A percentile compares a stretch with the other conserved stretches of the same genome.
These are phyloP conservation scores for Acrossocheilus fasciatus DNA, from an alignment of 2,797 vertebrate genomes.

Conservation along the genomic window DNA sequence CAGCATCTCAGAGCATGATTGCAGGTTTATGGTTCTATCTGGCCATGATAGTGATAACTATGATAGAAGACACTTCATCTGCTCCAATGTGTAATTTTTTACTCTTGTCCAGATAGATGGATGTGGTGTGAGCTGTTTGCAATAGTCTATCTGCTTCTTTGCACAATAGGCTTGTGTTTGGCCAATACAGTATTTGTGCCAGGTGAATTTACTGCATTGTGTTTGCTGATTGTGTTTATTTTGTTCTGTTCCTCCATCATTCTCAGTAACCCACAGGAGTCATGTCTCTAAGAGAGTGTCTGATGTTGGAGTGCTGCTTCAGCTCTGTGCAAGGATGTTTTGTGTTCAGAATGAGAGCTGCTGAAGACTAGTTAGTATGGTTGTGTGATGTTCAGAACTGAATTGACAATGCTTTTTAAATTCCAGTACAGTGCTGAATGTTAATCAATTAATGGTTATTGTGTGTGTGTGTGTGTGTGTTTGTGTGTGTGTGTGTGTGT, in stretches of 20 bases:
- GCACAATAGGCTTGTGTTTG: constrained; percentile 26
- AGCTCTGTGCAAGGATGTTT: constrained; percentile 3
- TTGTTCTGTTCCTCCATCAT: background rate
- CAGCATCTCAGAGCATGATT: constrained; percentile 33
- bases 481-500: too few species aligned
- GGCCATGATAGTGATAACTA: constrained; percentile 27
- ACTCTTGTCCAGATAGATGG: constrained; percentile 34
- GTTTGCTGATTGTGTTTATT: constrained; percentile 17
- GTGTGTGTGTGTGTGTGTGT: too few species aligned
- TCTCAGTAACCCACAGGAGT: constrained; percentile 9
- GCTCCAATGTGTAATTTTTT: constrained; percentile 19
- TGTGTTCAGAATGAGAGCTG: background rate
- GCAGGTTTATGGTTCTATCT: constrained; percentile 40
- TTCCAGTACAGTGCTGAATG: background rate
- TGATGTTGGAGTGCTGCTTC: constrained; percentile 14
- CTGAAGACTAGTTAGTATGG: background rate
- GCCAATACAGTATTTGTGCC: constrained; percentile 14
- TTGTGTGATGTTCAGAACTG: background rate
- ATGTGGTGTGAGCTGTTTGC: constrained; percentile 31
- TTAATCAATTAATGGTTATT: background rate
- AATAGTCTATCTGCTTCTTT: background rate
- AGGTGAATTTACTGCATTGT: constrained; percentile 19
- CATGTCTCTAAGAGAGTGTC: background rate
- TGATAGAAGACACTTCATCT: constrained; percentile 46
- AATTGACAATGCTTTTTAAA: background rate